Conservation (phyloP, 2,113 vertebrate species). For the Odocoileus hemionus region DNA sequence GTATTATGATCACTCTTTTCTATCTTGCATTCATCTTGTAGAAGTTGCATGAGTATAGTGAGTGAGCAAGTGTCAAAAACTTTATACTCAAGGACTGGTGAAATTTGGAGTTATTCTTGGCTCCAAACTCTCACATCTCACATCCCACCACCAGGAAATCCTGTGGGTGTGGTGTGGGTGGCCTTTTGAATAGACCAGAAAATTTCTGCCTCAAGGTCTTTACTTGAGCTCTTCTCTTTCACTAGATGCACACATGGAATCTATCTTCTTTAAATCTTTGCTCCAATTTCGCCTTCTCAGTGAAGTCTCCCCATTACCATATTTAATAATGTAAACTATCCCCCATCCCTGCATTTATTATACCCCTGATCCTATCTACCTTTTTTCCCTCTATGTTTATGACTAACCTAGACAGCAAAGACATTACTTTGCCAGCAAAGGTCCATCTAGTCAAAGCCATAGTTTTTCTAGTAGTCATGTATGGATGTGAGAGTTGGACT, state of each 20-base stretch:
- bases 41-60: neutral
- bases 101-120: neutral
- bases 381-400: too few relatives aligned
- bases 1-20: neutral
- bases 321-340: neutral
- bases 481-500: too few relatives aligned
- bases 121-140: neutral
- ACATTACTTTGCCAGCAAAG: too few relatives aligned
- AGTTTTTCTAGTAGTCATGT: too few relatives aligned
- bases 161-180: fast-evolving
- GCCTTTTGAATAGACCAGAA: neutral
- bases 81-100: neutral
- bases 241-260: neutral
- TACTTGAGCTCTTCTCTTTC: neutral
- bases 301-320: neutral
- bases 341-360: neutral
- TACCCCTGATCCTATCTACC: too few relatives aligned
- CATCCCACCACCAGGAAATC: neutral
- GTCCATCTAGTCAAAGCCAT: too few relatives aligned
- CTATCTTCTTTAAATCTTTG: neutral
- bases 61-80: neutral
- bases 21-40: neutral
- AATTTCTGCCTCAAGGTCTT: neutral
- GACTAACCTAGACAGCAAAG: too few relatives aligned
- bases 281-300: neutral